Conservation (phyloP, 2,888 invertebrate species). For the Xanthorhoe spadicearia region DNA sequence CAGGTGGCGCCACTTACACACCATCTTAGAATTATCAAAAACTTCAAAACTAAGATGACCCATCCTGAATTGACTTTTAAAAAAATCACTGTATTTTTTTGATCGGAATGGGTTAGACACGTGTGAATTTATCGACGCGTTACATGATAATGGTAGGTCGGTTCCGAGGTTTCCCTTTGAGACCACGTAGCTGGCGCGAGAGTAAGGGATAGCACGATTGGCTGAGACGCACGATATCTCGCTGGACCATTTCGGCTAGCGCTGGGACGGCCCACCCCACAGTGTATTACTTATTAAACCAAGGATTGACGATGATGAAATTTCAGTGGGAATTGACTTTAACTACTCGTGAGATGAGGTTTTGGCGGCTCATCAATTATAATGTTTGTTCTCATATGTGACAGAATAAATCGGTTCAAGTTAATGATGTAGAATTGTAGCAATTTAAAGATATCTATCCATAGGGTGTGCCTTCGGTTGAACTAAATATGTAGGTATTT, state of each 20-base stretch:
- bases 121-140: constrained; percentile 54
- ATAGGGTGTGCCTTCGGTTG: neutral
- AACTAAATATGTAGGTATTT: neutral
- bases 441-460: constrained; percentile 7
- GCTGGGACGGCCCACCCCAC: constrained; percentile 79
- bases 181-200: constrained; percentile 65
- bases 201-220: constrained; percentile 70
- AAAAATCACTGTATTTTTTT: constrained; percentile 21
- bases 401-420: constrained; percentile 47
- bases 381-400: constrained; percentile 48
- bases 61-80: constrained; percentile 5
- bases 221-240: constrained; percentile 76
- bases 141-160: constrained; percentile 66
- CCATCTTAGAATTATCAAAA: constrained; percentile 40
- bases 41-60: constrained; percentile 36
- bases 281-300: constrained; percentile 79
- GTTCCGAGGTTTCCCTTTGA: constrained; percentile 68
- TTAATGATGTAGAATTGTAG: constrained; percentile 43
- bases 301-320: constrained; percentile 84
- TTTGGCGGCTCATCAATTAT: constrained; percentile 76
- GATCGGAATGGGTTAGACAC: constrained; percentile 29
- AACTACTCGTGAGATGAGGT: constrained; percentile 76
- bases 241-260: constrained; percentile 68
- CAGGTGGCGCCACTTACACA: constrained; percentile 76
- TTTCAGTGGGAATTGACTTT: constrained; percentile 83